A percentile compares a stretch with the other conserved stretches of the same genome.
Conservation (phyloP, 2,113 vertebrate species). For the Bujurquina vittata region DNA sequence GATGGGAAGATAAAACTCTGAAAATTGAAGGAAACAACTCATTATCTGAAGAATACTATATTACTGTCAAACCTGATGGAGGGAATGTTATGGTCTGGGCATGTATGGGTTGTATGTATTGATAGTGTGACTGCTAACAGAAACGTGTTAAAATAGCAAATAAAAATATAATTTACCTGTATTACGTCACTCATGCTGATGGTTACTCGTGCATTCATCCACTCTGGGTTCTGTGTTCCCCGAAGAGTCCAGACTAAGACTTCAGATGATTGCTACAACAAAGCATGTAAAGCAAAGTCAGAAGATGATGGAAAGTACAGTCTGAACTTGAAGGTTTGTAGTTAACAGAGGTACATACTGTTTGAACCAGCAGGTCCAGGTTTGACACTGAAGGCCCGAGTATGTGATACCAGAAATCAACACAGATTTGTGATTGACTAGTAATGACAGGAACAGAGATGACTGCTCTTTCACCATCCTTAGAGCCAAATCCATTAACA, state of each 20-base stretch:
- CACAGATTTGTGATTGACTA: slow-evolving; percentile 58
- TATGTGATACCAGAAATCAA: slow-evolving; percentile 82
- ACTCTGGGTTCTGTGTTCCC: slow-evolving; percentile 71
- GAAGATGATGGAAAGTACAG: background rate
- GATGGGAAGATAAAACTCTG: too few species aligned
- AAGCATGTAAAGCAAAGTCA: background rate
- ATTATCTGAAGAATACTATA: too few species aligned
- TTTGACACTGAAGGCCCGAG: slow-evolving; percentile 74
- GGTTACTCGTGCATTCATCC: slow-evolving; percentile 73
- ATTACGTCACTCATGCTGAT: slow-evolving; percentile 34
- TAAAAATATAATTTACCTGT: slow-evolving; percentile 39
- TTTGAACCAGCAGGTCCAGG: slow-evolving; percentile 73
- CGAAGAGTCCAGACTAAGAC: slow-evolving; percentile 70
- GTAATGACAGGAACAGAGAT: slow-evolving; percentile 56
- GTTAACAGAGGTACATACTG: slow-evolving; percentile 33
- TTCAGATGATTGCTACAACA: slow-evolving; percentile 64
- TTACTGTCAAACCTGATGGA: too few species aligned
- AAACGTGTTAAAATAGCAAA: too few species aligned
- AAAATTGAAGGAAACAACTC: too few species aligned
- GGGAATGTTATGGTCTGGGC: too few species aligned
- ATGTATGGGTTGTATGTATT: too few species aligned
- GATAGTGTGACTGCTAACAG: too few species aligned
- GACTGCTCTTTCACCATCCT: slow-evolving; percentile 54
- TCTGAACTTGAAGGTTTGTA: background rate
- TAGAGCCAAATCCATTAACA: slow-evolving; percentile 69